A percentile compares a stretch with the other conserved stretches of the same genome.
Evolutionary conservation across 2,113 vertebrate species (phyloP).

Genomic region (Romanogobio albipinnatus): DNA sequence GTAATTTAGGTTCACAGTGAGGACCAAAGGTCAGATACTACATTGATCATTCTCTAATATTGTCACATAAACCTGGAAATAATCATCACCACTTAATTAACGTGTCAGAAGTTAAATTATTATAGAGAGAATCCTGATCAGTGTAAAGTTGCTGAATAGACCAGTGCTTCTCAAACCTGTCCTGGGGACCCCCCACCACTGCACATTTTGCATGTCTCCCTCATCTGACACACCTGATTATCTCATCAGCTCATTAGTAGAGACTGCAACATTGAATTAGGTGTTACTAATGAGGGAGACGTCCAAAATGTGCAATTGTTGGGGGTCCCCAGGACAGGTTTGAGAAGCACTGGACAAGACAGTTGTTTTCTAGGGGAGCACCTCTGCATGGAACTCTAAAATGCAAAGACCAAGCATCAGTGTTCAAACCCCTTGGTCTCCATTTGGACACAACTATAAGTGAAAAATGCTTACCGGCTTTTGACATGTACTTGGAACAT

Average conservation of each 20-base stretch:
- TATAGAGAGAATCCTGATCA: neutral
- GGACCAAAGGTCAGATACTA: slow-evolving; percentile 10
- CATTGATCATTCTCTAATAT: slow-evolving; percentile 7
- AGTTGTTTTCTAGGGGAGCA: neutral
- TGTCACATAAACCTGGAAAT: slow-evolving; percentile 4
- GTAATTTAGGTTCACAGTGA: neutral
- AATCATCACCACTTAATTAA: neutral
- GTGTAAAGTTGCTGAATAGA: neutral
- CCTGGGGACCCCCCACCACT: no score
- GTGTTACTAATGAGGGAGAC: no score
- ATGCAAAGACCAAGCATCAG: neutral
- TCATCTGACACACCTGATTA: no score
- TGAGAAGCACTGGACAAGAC: neutral
- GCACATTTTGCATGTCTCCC: no score
- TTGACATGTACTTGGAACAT: slow-evolving; percentile 15
- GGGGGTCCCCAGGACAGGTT: no score
- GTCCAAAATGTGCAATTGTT: no score
- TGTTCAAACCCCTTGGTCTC: neutral
- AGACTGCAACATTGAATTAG: no score
- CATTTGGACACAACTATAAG: neutral
- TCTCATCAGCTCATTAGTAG: no score
- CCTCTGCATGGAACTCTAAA: neutral
- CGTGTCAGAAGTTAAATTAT: neutral
- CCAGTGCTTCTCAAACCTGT: no score
- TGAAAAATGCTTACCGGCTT: slow-evolving; percentile 17